Conservation (phyloP, 1,140 invertebrate species). For the Bombus turneri region DNA sequence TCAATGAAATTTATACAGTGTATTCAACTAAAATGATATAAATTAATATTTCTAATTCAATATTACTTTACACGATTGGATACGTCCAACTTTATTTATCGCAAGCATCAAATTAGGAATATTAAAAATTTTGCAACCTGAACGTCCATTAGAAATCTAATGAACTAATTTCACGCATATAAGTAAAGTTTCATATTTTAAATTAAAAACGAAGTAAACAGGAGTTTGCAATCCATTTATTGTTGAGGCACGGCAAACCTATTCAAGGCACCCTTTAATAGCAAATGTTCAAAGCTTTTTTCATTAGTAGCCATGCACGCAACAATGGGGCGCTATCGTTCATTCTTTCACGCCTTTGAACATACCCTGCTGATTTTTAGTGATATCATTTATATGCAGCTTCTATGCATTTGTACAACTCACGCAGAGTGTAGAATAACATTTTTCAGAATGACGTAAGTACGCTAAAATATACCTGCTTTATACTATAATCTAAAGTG, state of each 20-base stretch:
- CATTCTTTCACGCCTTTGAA: slow-evolving; percentile 16
- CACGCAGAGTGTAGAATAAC: not conserved
- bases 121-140: not conserved
- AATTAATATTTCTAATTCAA: not conserved
- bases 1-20: too few species aligned
- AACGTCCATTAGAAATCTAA: not conserved
- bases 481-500: not conserved
- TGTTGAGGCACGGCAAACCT: not conserved
- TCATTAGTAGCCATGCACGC: slow-evolving; percentile 29
- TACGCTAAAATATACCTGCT: not conserved
- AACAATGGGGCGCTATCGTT: slow-evolving; percentile 17
- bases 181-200: not conserved
- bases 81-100: not conserved
- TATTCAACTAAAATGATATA: too few species aligned
- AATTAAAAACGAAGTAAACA: slow-evolving; percentile 11
- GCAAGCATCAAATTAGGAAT: not conserved
- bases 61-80: not conserved
- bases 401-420: not conserved
- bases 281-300: slow-evolving; percentile 21
- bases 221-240: slow-evolving; percentile 19
- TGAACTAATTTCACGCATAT: not conserved
- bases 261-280: not conserved
- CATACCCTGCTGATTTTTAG: slow-evolving; percentile 17
- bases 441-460: too few species aligned
- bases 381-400: slow-evolving; percentile 19